phyloP scores from a whole-genome alignment of 2,797 vertebrate species.

The Pempheris klunzingeri region DNA sequence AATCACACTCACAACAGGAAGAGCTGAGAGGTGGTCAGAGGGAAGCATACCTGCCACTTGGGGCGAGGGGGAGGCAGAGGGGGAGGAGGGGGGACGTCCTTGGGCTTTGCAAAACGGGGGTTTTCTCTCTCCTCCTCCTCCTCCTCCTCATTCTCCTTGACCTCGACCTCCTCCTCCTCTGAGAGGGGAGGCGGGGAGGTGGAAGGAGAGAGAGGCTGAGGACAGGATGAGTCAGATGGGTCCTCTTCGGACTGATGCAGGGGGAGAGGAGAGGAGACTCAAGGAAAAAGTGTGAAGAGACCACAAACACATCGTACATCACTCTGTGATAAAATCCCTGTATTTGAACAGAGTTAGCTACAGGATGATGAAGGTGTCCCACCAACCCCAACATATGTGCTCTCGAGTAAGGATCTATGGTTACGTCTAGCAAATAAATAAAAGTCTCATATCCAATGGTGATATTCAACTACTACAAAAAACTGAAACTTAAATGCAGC shows the following conservation, averaged over 20 bases:
- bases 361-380: background rate
- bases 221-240: constrained; percentile 45
- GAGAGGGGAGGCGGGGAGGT: constrained; percentile 70
- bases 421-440: too few species aligned
- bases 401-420: too few species aligned
- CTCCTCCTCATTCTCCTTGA: constrained; percentile 53
- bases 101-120: constrained; percentile 89
- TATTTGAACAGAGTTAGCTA: background rate
- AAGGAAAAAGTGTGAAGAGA: background rate
- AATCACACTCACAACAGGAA: background rate
- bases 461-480: background rate
- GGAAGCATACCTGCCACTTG: constrained; percentile 93
- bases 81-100: constrained; percentile 78
- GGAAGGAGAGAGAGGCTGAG: constrained; percentile 68
- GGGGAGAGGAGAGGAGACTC: constrained; percentile 5
- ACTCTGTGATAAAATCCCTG: background rate
- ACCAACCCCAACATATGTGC: background rate
- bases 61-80: constrained; percentile 66
- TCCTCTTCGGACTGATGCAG: constrained; percentile 57
- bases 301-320: background rate
- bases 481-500: background rate
- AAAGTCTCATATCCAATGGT: background rate
- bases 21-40: background rate
- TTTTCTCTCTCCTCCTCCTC: constrained; percentile 79
- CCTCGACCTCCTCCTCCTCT: constrained; percentile 59